Evolutionary conservation across 2,113 vertebrate species (phyloP).

Genomic region (Anas platyrhynchos): DNA sequence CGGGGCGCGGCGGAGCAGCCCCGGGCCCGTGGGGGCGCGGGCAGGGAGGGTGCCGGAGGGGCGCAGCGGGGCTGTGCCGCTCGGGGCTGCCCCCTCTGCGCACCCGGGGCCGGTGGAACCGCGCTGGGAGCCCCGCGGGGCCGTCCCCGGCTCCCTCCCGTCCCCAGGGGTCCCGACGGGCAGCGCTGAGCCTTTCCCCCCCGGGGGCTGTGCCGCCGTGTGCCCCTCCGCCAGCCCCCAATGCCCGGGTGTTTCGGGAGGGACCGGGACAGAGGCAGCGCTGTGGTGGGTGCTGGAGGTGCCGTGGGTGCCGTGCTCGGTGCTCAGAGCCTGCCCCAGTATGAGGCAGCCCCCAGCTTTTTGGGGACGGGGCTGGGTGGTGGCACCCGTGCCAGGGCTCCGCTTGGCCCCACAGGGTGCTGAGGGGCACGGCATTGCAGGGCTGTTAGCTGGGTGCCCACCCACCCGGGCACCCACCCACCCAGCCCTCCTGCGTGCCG

Average conservation of each 20-base stretch:
- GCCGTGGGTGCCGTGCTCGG: accelerated
- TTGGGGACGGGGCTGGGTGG: not conserved
- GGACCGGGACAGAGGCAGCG: not conserved
- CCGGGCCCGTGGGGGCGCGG: not conserved
- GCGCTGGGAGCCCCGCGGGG: not conserved
- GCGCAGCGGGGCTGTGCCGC: not conserved
- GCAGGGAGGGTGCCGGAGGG: too few species aligned
- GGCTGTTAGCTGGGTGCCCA: not conserved
- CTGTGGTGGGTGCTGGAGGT: too few species aligned
- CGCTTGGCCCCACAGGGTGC: accelerated
- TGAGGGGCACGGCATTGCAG: accelerated
- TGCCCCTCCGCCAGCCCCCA: not conserved
- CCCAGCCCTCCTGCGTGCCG: not conserved
- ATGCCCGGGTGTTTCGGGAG: not conserved
- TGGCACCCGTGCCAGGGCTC: not conserved
- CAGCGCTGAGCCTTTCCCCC: not conserved
- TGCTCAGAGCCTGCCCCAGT: not conserved
- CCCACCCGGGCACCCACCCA: not conserved
- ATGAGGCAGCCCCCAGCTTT: accelerated
- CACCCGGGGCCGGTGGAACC: not conserved
- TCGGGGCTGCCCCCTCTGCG: not conserved
- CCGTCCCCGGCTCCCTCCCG: accelerated
- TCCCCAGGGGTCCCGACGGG: accelerated
- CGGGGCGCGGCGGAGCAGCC: not conserved
- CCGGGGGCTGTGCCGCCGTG: not conserved